These are phyloP conservation scores for Siderastrea siderea DNA, from an alignment of 92 coral and sea anemone species.

Conservation along the genomic window DNA sequence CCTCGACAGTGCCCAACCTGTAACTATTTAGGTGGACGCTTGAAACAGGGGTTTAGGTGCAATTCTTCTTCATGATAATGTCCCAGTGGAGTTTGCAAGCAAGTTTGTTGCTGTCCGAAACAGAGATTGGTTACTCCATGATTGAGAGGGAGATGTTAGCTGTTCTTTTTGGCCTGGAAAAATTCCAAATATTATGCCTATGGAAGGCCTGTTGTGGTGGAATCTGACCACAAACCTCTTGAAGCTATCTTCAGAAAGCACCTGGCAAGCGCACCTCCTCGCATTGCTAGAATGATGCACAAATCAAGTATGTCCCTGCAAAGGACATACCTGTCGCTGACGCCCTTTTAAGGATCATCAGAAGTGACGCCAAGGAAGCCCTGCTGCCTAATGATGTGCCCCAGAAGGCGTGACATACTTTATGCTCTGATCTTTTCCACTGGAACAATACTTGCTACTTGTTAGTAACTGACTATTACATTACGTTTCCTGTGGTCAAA, in stretches of 20 bases:
- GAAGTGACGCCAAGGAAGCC: constrained; percentile 63
- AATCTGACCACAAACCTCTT: constrained; percentile 77
- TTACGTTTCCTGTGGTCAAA: constrained; percentile 70
- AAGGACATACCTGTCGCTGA: constrained; percentile 54
- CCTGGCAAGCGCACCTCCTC: constrained; percentile 73
- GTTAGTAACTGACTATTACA: constrained; percentile 58
- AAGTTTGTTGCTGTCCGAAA: constrained; percentile 60
- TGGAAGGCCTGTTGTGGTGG: constrained; percentile 63
- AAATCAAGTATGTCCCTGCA: constrained; percentile 52
- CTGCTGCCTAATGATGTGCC: constrained; percentile 68
- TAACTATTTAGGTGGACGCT: constrained; percentile 67
- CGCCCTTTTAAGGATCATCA: constrained; percentile 58
- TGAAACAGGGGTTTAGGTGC: constrained; percentile 71
- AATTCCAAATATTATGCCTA: constrained; percentile 69
- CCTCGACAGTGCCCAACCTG: constrained; percentile 68
- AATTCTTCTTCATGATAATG: constrained; percentile 66
- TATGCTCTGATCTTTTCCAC: constrained; percentile 59
- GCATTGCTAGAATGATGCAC: constrained; percentile 72
- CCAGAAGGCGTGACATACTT: constrained; percentile 62
- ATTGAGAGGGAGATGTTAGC: constrained; percentile 79
- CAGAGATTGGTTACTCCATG: constrained; percentile 71
- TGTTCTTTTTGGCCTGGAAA: constrained; percentile 63
- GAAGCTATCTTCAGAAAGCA: constrained; percentile 73
- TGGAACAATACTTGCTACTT: constrained; percentile 71
- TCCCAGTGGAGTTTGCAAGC: constrained; percentile 75